These are phyloP conservation scores for Euzophera pinguis DNA, from an alignment of 2,888 invertebrate genomes.

Conservation along the genomic window DNA sequence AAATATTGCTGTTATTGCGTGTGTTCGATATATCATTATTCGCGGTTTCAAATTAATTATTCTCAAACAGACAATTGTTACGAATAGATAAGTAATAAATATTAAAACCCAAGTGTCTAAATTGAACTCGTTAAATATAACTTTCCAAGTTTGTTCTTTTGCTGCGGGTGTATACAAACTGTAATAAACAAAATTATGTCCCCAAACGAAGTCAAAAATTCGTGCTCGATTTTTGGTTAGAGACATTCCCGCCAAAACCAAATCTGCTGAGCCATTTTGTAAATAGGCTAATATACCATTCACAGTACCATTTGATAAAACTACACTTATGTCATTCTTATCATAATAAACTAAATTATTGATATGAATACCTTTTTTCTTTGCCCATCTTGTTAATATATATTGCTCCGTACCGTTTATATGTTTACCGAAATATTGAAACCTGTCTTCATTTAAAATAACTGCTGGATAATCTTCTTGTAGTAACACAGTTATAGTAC, in stretches of 20 bases:
- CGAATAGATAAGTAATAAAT: slow-evolving; percentile 28
- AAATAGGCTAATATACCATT: slow-evolving; percentile 42
- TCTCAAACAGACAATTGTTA: slow-evolving; percentile 26
- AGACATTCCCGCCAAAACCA: slow-evolving; percentile 43
- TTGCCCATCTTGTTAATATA: slow-evolving; percentile 40
- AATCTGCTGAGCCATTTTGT: slow-evolving; percentile 35
- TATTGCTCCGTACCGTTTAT: slow-evolving; percentile 46
- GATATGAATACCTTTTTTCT: slow-evolving; percentile 33
- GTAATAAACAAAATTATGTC: slow-evolving; percentile 38
- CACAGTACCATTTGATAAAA: slow-evolving; percentile 42
- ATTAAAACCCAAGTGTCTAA: slow-evolving; percentile 42
- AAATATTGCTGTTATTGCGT: background rate
- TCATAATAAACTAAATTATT: slow-evolving; percentile 28
- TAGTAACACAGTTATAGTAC: slow-evolving; percentile 39
- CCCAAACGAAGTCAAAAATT: slow-evolving; percentile 49
- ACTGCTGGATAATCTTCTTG: slow-evolving; percentile 37
- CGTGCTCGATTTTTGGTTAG: slow-evolving; percentile 44
- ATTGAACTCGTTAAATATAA: slow-evolving; percentile 45
- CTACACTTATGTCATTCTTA: slow-evolving; percentile 30
- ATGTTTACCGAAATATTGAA: slow-evolving; percentile 28
- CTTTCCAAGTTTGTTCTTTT: slow-evolving; percentile 40
- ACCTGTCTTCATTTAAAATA: slow-evolving; percentile 33
- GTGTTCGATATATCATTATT: slow-evolving; percentile 7
- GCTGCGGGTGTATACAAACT: slow-evolving; percentile 38
- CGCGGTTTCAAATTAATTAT: slow-evolving; percentile 22